Evolutionary conservation across 2,888 invertebrate species (phyloP), one percentile per base, ranked within the genome.

Genomic region (Polydrusus tereticollis): DNA sequence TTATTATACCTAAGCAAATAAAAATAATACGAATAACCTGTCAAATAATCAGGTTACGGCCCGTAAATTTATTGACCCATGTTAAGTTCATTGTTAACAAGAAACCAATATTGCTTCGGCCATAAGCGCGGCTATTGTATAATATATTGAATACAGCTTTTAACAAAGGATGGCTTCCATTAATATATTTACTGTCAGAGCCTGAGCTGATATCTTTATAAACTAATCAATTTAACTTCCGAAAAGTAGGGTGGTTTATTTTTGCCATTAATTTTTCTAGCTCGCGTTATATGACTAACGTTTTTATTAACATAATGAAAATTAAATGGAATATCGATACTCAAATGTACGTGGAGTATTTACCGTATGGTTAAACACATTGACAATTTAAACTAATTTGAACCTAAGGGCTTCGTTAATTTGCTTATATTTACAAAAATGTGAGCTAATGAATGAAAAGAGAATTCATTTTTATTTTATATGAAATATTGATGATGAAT

Each of bases 151-250:
- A 72, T 72, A 72, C 74, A 70, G 77, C 75, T 76, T 79, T 77
- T 77, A 78, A 75, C 78, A 78, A 76, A 76, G 76, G 75, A 76
- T 75, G 69, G 76, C 77, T 77, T 78, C 76, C 78, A 80, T 80
- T 76, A 78, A 80, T 80, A 80, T 79, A 80, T 79, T 79, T 76
- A 76, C 79, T 78, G 78, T 78, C 79, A 77, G 72, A 72, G 73
- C 70, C 75, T 74, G 60, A 26, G 75, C 77, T 77, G 76, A 80
- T 78, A 78, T 79, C 79, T 80, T 78, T 78, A 80, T 79, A 77
- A 77, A 77, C 79, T 78, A 78, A 79, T 80, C 78, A 79, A 78
- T 78, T 73, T 71, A 66, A 26, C 57, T 55, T 62, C 12, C n/a
- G 52, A 12, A 14, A 45, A 62, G 14, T n/a, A 45, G 38, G 58